Evolutionary conservation across 2,797 vertebrate genomes (phyloP), one percentile per base, ranked within the genome.

Genomic region (Decapterus maruadsi): DNA sequence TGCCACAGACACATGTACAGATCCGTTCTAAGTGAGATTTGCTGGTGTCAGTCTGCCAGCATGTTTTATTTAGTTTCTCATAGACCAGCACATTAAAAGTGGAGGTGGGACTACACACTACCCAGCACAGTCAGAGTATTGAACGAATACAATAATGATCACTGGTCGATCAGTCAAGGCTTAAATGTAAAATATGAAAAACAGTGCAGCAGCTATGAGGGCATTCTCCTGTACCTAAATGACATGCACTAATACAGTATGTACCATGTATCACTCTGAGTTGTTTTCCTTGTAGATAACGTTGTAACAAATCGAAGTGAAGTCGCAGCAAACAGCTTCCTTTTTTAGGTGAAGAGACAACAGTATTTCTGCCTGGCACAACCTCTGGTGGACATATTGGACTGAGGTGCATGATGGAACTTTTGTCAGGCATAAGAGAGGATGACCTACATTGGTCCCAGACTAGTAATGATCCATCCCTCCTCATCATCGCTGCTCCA

Each of bases 401-500:
- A 20, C 26, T 53, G 46, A 45, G 45, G 26, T 8, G 12, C 17
- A 34, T 22, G 34, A 50, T 20, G 31, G 8, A 60, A 65, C 29
- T n/a, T 6, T 31, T 36, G 42, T 74, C 48, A 71, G 46, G 20
- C 34, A 43, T 22, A 48, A 34, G 36, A 38, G 22, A 38, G 42
- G 3, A 64, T 66, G 19, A 62, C 54, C 45, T 50, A 19, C 61
- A 42, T 64, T 58, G 45, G 42, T 56, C 61, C 53, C 26, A 11
- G 43, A 56, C 55, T 42, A 53, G 58, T 48, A 36, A 20, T 50
- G 48, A 59, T 62, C 34, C 57, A 22, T 63, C 20, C 36, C 26
- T 58, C 45, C 56, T 64, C 53, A 59, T 59, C 46, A 60, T 29
- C 59, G 31, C 40, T 20, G 58, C 64, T 57, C 57, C 77, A 22